phyloP scores from a whole-genome alignment of 2,888 invertebrate species.

The Tryphoninae sp. region DNA sequence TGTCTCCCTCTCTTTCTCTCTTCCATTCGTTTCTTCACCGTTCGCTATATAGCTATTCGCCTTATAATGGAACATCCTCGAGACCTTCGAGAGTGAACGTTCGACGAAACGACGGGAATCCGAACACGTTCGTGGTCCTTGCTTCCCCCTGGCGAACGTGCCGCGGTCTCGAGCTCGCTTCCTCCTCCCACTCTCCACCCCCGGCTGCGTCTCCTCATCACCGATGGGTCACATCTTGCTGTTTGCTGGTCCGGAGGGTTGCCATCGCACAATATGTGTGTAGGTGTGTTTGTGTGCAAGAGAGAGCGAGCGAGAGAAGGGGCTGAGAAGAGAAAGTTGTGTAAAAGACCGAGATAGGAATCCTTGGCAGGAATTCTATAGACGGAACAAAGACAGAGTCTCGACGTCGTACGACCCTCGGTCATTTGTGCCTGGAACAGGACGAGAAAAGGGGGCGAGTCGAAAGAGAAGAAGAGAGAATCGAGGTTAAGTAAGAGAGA shows the following conservation, averaged over 20 bases:
- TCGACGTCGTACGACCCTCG: constrained; percentile 48
- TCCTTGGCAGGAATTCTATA: constrained; percentile 31
- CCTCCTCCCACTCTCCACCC: constrained; percentile 4
- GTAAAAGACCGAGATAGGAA: constrained; percentile 29
- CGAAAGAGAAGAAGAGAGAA: neutral
- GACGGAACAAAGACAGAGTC: constrained; percentile 18
- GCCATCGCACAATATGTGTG: neutral
- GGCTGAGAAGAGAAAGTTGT: constrained; percentile 21
- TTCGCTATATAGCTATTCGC: constrained; percentile 35
- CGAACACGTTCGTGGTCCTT: constrained; percentile 61
- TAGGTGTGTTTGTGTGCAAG: neutral
- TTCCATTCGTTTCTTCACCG: constrained; percentile 18
- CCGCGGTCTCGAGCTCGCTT: constrained; percentile 50
- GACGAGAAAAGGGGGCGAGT: constrained; percentile 21
- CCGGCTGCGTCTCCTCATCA: constrained; percentile 10
- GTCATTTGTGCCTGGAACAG: constrained; percentile 47
- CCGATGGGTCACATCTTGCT: constrained; percentile 39
- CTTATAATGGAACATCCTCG: constrained; percentile 43
- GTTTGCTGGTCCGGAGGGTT: constrained; percentile 26
- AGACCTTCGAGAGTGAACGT: constrained; percentile 48
- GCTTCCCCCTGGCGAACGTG: constrained; percentile 53
- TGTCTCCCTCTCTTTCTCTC: constrained; percentile 25
- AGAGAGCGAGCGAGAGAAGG: constrained; percentile 5
- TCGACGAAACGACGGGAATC: constrained; percentile 46
- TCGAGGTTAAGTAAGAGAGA: constrained; percentile 16